Evolutionary conservation across 1,140 invertebrate genomes (phyloP).

Genomic region (Venustaconcha ellipsiformis): DNA sequence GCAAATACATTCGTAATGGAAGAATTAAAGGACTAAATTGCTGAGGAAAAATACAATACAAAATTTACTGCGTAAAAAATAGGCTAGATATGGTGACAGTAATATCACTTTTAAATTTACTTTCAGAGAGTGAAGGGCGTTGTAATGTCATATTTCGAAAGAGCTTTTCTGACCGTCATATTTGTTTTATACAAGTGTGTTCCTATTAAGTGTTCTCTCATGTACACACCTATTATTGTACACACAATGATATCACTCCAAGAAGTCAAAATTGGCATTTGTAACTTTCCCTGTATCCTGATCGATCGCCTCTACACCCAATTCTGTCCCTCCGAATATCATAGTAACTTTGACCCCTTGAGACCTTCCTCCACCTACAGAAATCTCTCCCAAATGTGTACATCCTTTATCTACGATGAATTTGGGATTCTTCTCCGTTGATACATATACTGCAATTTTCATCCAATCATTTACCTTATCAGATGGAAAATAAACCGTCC

Average conservation of each 20-base stretch:
- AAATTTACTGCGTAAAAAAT: not conserved
- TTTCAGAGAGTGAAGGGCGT: not conserved
- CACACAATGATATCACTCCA: not conserved
- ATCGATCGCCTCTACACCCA: too few species aligned
- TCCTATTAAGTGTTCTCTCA: not conserved
- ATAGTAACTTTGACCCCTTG: too few species aligned
- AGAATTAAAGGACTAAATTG: not conserved
- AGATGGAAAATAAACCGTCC: too few species aligned
- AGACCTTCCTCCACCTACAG: too few species aligned
- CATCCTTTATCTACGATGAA: not conserved
- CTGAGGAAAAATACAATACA: not conserved
- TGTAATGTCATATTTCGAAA: not conserved
- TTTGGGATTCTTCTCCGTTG: not conserved
- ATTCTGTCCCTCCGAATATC: too few species aligned
- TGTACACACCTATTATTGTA: not conserved
- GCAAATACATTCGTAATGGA: not conserved
- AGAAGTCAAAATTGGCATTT: too few species aligned
- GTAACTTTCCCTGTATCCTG: too few species aligned
- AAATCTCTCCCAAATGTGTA: not conserved
- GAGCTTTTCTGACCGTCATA: not conserved
- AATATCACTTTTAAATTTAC: not conserved
- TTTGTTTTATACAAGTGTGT: not conserved
- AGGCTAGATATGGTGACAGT: not conserved
- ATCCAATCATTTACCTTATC: not conserved
- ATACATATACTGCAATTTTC: not conserved